Conservation (phyloP, 2,113 vertebrate genomes). For the Sphaerodactylus townsendi region DNA sequence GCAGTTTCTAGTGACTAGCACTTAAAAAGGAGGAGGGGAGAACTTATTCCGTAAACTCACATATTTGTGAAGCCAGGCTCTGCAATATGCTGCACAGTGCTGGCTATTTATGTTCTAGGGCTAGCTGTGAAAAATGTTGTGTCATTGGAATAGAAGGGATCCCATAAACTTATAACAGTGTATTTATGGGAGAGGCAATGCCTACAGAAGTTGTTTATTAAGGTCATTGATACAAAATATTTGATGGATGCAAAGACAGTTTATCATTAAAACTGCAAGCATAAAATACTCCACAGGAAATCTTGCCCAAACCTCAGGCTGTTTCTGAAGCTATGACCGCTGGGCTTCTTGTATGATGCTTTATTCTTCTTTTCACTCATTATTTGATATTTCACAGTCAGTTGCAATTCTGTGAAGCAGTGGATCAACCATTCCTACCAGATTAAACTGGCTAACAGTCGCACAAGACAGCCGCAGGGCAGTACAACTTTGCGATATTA, state of each 20-base stretch:
- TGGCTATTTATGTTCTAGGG: conserved; percentile 46
- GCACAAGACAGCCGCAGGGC: no score
- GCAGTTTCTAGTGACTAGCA: conserved; percentile 53
- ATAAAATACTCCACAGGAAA: background rate
- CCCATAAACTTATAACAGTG: conserved; percentile 57
- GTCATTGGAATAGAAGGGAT: conserved; percentile 59
- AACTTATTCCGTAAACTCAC: conserved; percentile 5
- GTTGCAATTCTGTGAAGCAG: no score
- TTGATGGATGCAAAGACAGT: conserved; percentile 34
- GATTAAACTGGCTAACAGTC: background rate
- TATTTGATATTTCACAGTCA: background rate
- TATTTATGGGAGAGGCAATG: conserved; percentile 54
- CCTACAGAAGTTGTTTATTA: conserved; percentile 58
- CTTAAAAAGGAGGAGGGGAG: background rate
- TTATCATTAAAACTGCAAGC: conserved; percentile 13
- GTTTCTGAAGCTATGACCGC: background rate
- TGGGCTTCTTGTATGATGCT: background rate
- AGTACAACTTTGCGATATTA: no score
- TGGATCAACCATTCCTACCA: background rate
- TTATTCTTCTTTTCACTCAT: background rate
- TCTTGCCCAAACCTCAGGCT: conserved; percentile 34
- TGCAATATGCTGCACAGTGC: conserved; percentile 25
- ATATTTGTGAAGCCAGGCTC: background rate
- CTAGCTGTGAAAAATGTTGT: conserved; percentile 57
- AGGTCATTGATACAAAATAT: conserved; percentile 60